Conservation (phyloP, 2,797 vertebrate species). For the Karalla daura region DNA sequence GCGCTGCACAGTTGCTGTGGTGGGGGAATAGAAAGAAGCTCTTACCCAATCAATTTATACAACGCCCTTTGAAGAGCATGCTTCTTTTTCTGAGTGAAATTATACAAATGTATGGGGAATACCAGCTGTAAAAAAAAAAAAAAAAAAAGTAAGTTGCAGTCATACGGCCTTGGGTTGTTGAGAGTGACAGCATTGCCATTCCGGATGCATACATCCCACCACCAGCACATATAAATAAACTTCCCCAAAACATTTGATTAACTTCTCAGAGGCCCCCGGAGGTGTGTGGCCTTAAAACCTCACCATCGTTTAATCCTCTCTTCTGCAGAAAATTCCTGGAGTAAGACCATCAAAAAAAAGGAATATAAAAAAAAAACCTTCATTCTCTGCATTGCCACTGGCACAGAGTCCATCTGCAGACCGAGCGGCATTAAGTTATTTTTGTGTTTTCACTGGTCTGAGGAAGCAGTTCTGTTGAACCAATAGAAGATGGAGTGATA, state of each 20-base stretch:
- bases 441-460: slow-evolving; percentile 12
- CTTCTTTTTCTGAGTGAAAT: slow-evolving; percentile 71
- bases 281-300: slow-evolving; percentile 66
- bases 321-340: slow-evolving; percentile 60
- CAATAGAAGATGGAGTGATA: background rate
- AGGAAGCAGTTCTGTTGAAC: slow-evolving; percentile 15
- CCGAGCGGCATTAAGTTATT: slow-evolving; percentile 35
- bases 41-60: slow-evolving; percentile 81
- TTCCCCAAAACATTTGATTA: slow-evolving; percentile 71
- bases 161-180: slow-evolving; percentile 70
- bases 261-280: slow-evolving; percentile 67
- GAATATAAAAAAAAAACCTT: too few relatives aligned
- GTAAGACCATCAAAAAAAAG: slow-evolving; percentile 68
- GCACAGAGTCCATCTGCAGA: slow-evolving; percentile 44
- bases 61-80: slow-evolving; percentile 73
- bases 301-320: slow-evolving; percentile 70
- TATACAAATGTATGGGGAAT: slow-evolving; percentile 77
- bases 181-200: slow-evolving; percentile 69
- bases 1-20: slow-evolving; percentile 63
- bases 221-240: slow-evolving; percentile 70
- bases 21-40: slow-evolving; percentile 71
- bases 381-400: slow-evolving; percentile 56
- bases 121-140: slow-evolving; percentile 58
- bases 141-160: slow-evolving; percentile 60
- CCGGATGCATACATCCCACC: slow-evolving; percentile 58